Evolutionary conservation across 2,113 vertebrate species (phyloP).

Genomic region (Corynorhinus townsendii): DNA sequence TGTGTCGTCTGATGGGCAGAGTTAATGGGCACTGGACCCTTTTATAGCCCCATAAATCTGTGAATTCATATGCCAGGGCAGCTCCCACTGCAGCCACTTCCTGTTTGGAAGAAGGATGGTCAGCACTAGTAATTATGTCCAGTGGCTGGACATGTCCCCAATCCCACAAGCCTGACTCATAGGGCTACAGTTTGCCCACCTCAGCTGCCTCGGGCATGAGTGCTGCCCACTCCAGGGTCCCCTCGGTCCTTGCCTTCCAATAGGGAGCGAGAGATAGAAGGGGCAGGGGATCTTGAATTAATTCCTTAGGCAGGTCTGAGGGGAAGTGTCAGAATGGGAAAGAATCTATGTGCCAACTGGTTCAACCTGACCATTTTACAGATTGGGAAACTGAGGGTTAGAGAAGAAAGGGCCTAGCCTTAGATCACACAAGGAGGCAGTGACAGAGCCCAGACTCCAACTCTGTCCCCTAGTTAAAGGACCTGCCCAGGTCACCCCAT

Average conservation of each 20-base stretch:
- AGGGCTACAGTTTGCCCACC: neutral
- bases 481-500: constrained; percentile 34
- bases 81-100: constrained; percentile 65
- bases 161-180: constrained; percentile 51
- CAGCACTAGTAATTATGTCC: constrained; percentile 66
- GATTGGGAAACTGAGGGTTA: constrained; percentile 37
- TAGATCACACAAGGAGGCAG: neutral
- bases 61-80: constrained; percentile 55
- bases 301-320: neutral
- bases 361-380: neutral
- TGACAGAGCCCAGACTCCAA: neutral
- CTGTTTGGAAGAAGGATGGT: constrained; percentile 69
- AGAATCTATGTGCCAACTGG: neutral
- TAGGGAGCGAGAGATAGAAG: neutral
- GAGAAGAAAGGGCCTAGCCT: neutral
- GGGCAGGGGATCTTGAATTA: neutral
- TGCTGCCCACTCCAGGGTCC: neutral
- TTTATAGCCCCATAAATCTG: constrained; percentile 66
- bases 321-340: neutral
- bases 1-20: neutral
- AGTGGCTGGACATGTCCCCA: constrained; percentile 50
- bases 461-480: neutral
- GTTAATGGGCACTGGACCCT: constrained; percentile 59
- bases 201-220: neutral
- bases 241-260: neutral